phyloP scores from a whole-genome alignment of 2,113 vertebrate genomes.

The Eleginops maclovinus region DNA sequence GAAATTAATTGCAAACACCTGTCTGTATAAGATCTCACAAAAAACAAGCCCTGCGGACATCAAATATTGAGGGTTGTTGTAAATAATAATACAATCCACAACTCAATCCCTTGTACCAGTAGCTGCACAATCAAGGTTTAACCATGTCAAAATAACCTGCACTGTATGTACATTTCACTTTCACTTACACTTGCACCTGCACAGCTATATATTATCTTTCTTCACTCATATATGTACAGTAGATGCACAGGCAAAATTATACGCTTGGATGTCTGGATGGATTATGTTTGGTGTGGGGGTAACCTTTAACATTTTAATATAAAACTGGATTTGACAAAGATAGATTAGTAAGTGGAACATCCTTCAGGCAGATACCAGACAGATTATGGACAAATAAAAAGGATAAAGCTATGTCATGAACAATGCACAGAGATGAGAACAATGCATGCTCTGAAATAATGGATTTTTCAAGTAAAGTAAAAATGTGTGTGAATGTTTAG shows the following conservation, averaged over 20 bases:
- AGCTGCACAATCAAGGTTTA: no score
- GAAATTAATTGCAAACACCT: background rate
- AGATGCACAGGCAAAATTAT: constrained; percentile 4
- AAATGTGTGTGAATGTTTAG: background rate
- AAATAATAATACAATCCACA: no score
- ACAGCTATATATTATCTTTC: no score
- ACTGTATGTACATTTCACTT: no score
- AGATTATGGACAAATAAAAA: constrained; percentile 52
- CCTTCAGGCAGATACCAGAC: constrained; percentile 49
- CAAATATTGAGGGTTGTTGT: no score
- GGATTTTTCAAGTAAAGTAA: background rate
- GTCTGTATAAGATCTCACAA: background rate
- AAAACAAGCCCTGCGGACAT: background rate
- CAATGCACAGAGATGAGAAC: constrained; percentile 24
- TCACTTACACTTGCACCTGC: no score
- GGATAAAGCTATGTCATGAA: constrained; percentile 40
- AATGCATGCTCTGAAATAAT: background rate
- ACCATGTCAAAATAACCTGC: no score
- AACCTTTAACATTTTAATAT: constrained; percentile 23
- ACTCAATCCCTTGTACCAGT: no score
- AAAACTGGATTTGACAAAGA: constrained; percentile 28
- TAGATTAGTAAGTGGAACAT: constrained; percentile 45
- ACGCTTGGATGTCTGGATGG: background rate
- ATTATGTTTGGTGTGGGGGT: background rate
- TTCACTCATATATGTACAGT: background rate